Conservation (phyloP, 2,113 vertebrate genomes). For the Scalopus aquaticus region DNA sequence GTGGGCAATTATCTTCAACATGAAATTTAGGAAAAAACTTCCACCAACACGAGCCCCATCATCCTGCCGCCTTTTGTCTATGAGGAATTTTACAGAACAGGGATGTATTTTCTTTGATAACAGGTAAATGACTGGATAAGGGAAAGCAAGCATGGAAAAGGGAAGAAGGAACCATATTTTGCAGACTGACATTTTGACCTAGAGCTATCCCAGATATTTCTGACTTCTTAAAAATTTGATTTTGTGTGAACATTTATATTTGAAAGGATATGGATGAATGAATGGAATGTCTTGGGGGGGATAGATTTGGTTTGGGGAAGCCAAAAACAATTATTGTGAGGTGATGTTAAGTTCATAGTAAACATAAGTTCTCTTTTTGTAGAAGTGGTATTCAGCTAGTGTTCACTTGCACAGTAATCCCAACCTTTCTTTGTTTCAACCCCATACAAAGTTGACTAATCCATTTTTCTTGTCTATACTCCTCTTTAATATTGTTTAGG, state of each 20-base stretch:
- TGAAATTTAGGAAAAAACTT: not conserved
- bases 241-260: not conserved
- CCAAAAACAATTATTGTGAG: not conserved
- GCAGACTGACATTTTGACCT: not conserved
- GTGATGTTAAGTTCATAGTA: not conserved
- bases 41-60: rapidly evolving
- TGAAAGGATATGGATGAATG: not conserved
- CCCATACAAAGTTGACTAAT: not conserved
- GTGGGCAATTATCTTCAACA: not conserved
- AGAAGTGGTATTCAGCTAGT: not conserved
- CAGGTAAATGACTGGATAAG: not conserved
- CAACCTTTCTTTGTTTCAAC: not conserved
- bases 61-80: not conserved
- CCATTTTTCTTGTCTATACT: not conserved
- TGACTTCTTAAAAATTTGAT: not conserved
- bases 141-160: not conserved
- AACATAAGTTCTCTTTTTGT: not conserved
- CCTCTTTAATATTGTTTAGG: not conserved
- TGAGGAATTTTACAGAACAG: not conserved
- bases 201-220: not conserved
- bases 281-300: not conserved
- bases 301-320: not conserved
- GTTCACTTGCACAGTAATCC: rapidly evolving
- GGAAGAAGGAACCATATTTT: not conserved
- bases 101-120: not conserved